phyloP scores from a whole-genome alignment of 2,113 vertebrate genomes.

The Stercorarius parasiticus region DNA sequence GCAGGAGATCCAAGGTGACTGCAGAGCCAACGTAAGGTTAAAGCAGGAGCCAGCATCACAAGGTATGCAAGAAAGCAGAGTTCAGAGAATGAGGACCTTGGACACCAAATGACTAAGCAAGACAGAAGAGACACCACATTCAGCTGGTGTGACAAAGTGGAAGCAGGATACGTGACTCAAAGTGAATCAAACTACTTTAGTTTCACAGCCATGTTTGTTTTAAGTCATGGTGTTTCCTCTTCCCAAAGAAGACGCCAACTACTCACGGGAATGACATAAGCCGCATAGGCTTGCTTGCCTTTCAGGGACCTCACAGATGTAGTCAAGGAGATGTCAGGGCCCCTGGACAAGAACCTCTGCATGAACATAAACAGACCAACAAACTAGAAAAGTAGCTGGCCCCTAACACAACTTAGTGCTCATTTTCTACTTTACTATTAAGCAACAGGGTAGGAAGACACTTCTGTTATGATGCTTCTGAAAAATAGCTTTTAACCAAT shows the following conservation, averaged over 20 bases:
- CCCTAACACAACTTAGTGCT: neutral
- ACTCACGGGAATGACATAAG: fast-evolving
- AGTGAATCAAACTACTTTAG: neutral
- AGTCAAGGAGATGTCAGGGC: neutral
- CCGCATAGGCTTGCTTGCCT: neutral
- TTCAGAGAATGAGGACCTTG: neutral
- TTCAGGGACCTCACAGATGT: neutral
- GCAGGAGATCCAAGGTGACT: neutral
- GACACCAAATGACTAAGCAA: neutral
- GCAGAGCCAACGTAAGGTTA: neutral
- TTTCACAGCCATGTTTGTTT: neutral
- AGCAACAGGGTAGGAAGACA: neutral
- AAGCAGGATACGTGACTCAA: neutral
- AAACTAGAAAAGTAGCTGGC: neutral
- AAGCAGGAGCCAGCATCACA: neutral
- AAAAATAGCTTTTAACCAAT: neutral
- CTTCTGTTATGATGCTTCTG: neutral
- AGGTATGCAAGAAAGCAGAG: neutral
- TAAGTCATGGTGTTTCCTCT: neutral
- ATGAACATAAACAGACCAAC: neutral
- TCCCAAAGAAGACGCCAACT: neutral
- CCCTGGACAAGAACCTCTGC: neutral
- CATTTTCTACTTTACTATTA: neutral
- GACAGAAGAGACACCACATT: neutral
- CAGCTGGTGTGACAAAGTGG: neutral